Percentiles rank a stretch among this genome's conserved stretches.
phyloP scores from a whole-genome alignment of 2,888 invertebrate genomes.

The Boloria selene region DNA sequence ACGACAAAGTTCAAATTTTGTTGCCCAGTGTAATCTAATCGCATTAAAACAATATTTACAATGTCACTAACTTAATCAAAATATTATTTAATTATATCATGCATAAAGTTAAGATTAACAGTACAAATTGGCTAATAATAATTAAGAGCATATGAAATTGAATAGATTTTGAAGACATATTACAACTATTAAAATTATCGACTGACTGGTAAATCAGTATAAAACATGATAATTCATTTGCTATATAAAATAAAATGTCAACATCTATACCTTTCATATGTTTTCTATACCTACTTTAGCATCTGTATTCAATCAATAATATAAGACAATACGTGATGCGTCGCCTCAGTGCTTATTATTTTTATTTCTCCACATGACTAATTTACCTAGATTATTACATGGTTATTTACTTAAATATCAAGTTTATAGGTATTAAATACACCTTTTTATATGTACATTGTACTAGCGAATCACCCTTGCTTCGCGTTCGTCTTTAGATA shows the following conservation, averaged over 20 bases:
- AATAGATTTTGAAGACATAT: constrained; percentile 1
- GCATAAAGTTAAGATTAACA: constrained; percentile 33
- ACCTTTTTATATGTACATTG: too few species aligned
- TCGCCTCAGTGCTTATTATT: too few species aligned
- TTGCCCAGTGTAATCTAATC: too few species aligned
- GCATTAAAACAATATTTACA: constrained; percentile 55
- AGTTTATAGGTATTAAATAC: too few species aligned
- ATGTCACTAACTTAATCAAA: constrained; percentile 33
- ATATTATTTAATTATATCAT: constrained; percentile 19
- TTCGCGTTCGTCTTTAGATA: too few species aligned
- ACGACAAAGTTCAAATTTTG: too few species aligned
- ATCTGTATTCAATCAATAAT: constrained; percentile 6
- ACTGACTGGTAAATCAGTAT: too few species aligned
- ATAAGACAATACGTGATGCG: not conserved
- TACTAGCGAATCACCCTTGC: too few species aligned
- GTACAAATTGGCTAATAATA: constrained; percentile 31
- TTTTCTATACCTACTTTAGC: constrained; percentile 1
- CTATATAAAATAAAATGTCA: not conserved
- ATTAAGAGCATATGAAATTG: constrained; percentile 14
- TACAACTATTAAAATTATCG: too few species aligned
- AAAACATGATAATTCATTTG: not conserved
- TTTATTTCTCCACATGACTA: too few species aligned
- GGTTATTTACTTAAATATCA: too few species aligned
- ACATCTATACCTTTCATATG: constrained; percentile 12
- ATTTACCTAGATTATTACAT: too few species aligned